Evolutionary conservation across 2,797 vertebrate species (phyloP), one percentile per base, ranked within the genome.

Genomic region (Siniperca obscura): DNA sequence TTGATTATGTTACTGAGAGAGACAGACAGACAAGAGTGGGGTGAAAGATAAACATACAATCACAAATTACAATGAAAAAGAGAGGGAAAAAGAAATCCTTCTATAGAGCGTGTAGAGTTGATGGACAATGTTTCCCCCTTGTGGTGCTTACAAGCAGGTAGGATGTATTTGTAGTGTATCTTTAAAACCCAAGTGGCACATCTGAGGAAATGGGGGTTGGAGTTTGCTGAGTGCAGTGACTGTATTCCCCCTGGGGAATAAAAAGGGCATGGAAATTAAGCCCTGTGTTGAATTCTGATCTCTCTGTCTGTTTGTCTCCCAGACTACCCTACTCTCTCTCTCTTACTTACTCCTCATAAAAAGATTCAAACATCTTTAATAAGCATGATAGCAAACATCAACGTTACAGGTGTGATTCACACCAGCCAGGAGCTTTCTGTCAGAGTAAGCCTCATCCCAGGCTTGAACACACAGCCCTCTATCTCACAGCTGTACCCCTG

Each of bases 51-150:
- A 88, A 91, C 69, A 83, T 72, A 90, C 81, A 92, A 83, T 89
- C 78, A 53, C 57, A 88, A 92, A 93, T 90, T 84, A 83, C 71
- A 69, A 7, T 25, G 67, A 50, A 74, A 75, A 68, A 75, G 55
- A 73, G 56, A 4, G 14, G 30, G 50, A 5, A 61, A 80, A 68
- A 42, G 44, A 80, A 79, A 76, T 40, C 55, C 46, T 82, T 75
- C 78, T 52, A n/a, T 75, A 70, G 81, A 87, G 40, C 19, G n/a
- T 74, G 57, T 69, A 72, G 71, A 86, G 91, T 61, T 91, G 92
- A 93, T 90, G 94, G 93, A 91, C 92, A 91, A 94, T 90, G 94
- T 94, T 92, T 94, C 94, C 94, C 92, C 91, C 94, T 94, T 93
- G 92, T 94, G 94, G 93, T 92, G 84, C 89, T 79, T 77, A 87